Percentiles rank a stretch among this genome's conserved stretches.
Evolutionary conservation across 2,113 vertebrate genomes (phyloP).

Genomic region (Ageneiosus marmoratus): DNA sequence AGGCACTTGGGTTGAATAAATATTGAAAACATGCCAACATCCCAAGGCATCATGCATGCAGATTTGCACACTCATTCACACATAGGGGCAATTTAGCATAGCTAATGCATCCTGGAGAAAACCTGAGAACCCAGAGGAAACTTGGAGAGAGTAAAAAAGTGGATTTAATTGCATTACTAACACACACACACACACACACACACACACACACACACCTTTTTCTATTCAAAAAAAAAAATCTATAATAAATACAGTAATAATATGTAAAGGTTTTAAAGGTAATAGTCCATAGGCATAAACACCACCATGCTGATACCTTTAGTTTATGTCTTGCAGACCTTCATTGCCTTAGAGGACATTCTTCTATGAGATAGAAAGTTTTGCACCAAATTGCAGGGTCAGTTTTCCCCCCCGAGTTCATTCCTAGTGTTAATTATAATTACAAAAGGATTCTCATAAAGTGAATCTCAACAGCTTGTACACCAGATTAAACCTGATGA

Average conservation of each 20-base stretch:
- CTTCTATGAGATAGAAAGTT: constrained; percentile 28
- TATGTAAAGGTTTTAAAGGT: not conserved
- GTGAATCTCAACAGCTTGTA: constrained; percentile 53
- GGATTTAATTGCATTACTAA: not conserved
- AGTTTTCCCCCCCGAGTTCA: constrained; percentile 35
- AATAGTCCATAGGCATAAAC: not conserved
- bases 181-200: too few species aligned
- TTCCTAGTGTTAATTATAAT: constrained; percentile 55
- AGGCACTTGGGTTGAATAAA: not conserved
- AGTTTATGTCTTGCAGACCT: constrained; percentile 5
- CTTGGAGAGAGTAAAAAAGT: too few species aligned
- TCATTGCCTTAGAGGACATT: constrained; percentile 15
- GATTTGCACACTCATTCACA: not conserved
- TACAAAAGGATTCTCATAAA: constrained; percentile 46
- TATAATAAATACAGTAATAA: too few species aligned
- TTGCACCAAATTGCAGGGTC: constrained; percentile 32
- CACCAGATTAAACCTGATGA: constrained; percentile 49
- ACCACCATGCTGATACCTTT: constrained; percentile 29
- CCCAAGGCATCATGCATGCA: not conserved
- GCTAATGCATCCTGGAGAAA: not conserved
- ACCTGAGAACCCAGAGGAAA: not conserved
- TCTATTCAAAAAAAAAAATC: not conserved
- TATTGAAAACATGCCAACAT: not conserved
- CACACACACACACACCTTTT: not conserved
- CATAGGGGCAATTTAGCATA: not conserved